Conservation (phyloP, 2,888 invertebrate genomes). For the Drosophila prostipennis region DNA sequence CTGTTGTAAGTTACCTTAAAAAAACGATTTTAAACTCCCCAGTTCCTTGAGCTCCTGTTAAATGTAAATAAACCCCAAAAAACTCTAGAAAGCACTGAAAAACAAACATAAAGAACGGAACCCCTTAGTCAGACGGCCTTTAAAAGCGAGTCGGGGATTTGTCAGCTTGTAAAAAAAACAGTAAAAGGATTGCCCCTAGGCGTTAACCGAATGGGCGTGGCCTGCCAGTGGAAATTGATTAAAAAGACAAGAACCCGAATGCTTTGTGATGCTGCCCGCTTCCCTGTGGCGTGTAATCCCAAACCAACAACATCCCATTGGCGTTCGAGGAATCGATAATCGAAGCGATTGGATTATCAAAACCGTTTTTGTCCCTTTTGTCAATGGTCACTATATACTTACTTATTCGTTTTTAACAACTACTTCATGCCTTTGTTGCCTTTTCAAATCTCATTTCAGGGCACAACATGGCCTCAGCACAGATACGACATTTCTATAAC, state of each 20-base stretch:
- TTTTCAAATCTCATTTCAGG: conserved; percentile 70
- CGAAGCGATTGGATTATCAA: conserved; percentile 44
- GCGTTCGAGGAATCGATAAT: conserved; percentile 53
- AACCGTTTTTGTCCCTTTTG: conserved; percentile 14
- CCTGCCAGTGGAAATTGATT: conserved; percentile 70
- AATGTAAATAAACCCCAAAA: conserved; percentile 23
- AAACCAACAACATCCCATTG: conserved; percentile 32
- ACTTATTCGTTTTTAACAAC: conserved; percentile 49
- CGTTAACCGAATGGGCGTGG: conserved; percentile 36
- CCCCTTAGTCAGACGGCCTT: conserved; percentile 42
- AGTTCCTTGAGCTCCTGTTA: background rate
- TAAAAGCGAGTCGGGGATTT: conserved; percentile 22
- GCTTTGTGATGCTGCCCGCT: conserved; percentile 45
- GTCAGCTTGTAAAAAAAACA: conserved; percentile 37
- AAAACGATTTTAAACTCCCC: background rate
- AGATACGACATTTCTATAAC: conserved; percentile 83
- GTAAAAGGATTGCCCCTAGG: conserved; percentile 54
- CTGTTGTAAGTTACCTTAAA: background rate
- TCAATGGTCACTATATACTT: conserved; percentile 1
- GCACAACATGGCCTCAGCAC: conserved; percentile 85
- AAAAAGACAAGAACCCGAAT: conserved; percentile 63
- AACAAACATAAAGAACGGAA: conserved; percentile 22
- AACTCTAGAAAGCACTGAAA: conserved; percentile 25
- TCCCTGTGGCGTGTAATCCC: conserved; percentile 31
- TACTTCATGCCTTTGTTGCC: conserved; percentile 36